Conservation (phyloP, 2,888 invertebrate genomes). For the Heterodera filipjevi region DNA sequence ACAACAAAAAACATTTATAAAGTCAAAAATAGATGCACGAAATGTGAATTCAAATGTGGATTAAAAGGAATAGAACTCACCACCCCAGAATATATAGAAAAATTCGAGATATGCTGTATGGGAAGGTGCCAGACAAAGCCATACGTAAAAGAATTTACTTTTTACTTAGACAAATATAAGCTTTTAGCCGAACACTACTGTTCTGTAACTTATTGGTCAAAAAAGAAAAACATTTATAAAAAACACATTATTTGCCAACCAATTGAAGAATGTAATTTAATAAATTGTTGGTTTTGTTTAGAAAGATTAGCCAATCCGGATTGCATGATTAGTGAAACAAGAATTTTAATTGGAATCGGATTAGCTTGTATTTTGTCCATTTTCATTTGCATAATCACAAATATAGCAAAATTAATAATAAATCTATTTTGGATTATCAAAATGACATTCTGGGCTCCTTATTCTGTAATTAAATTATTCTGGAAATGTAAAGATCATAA, state of each 20-base stretch:
- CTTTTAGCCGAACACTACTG: not conserved
- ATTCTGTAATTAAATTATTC: not conserved
- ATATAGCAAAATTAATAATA: not conserved
- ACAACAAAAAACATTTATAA: too few relatives aligned
- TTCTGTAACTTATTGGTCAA: not conserved
- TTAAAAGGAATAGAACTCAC: not conserved
- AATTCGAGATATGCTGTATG: constrained; percentile 1
- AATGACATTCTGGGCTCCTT: not conserved
- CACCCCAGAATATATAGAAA: not conserved
- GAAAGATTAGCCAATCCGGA: constrained; percentile 11
- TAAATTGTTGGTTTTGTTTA: not conserved
- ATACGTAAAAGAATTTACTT: not conserved
- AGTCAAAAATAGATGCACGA: not conserved
- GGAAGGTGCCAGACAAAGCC: not conserved
- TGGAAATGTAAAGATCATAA: not conserved
- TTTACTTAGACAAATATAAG: not conserved
- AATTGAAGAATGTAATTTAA: not conserved
- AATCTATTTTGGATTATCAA: not conserved
- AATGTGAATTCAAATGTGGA: not conserved
- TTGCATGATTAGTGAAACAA: not conserved
- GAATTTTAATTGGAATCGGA: constrained; percentile 8
- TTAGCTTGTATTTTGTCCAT: not conserved
- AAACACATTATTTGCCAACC: too few relatives aligned
- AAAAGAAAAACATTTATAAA: too few relatives aligned
- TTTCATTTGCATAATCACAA: not conserved